Evolutionary conservation across 37 sponge, comb jelly and placozoan genomes (phyloP).

Genomic region (Axinella damicornis): DNA sequence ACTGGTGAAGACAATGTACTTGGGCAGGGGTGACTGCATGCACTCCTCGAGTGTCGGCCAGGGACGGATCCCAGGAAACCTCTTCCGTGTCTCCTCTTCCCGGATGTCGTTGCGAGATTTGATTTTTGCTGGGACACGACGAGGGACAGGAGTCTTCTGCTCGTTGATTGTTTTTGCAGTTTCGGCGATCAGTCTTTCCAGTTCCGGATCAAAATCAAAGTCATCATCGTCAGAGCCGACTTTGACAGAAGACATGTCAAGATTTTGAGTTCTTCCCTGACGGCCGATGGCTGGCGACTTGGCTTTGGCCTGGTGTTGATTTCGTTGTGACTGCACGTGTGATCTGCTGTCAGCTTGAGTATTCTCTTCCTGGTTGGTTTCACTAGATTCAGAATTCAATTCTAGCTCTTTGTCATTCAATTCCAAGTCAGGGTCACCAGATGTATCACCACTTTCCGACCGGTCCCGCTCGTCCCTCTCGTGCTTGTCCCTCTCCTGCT

Average conservation of each 20-base stretch:
- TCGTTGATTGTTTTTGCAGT: slow-evolving; percentile 24
- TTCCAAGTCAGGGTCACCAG: no score
- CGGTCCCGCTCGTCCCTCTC: no score
- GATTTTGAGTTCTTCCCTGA: no score
- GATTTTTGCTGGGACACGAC: slow-evolving; percentile 7
- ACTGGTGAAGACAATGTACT: slow-evolving; percentile 64
- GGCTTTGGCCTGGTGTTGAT: no score
- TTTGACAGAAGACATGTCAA: neutral
- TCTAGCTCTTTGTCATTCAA: no score
- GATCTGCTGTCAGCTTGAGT: no score
- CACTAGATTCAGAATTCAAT: no score
- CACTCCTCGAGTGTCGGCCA: slow-evolving; percentile 79
- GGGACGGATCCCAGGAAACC: slow-evolving; percentile 33
- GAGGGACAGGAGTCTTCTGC: slow-evolving; percentile 16
- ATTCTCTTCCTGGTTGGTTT: no score
- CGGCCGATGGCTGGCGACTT: no score
- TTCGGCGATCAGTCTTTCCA: neutral
- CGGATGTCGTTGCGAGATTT: slow-evolving; percentile 6
- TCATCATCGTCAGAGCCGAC: neutral
- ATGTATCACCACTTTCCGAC: no score
- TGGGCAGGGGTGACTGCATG: slow-evolving; percentile 29
- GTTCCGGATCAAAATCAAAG: slow-evolving; percentile 1
- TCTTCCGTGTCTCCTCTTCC: slow-evolving; percentile 34
- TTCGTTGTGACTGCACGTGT: no score
- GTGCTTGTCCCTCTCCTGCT: no score